phyloP scores from a whole-genome alignment of 53 echinoderm and acorn worm genomes.

The Mesocentrotus franciscanus region DNA sequence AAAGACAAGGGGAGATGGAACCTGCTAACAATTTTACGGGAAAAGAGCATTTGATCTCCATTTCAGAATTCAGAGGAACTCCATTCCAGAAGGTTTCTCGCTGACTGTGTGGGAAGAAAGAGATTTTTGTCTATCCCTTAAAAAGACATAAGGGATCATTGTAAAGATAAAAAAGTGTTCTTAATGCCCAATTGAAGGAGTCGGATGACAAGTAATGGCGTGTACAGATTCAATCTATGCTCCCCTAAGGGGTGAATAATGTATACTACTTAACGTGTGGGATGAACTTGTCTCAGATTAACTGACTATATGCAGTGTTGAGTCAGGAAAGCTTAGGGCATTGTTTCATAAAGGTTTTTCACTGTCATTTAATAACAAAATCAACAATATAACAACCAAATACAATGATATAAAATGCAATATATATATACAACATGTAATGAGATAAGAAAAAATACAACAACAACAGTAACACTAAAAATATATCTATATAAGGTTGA shows the following conservation, averaged over 20 bases:
- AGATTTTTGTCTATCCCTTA: not conserved
- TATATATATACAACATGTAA: no score
- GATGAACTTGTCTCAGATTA: not conserved
- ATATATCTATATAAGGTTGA: no score
- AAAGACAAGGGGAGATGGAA: not conserved
- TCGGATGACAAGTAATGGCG: constrained; percentile 7
- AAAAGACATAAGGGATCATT: not conserved
- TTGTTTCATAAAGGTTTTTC: not conserved
- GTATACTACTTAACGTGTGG: not conserved
- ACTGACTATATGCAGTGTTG: not conserved
- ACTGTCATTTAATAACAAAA: not conserved
- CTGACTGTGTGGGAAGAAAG: not conserved
- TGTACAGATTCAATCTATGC: not conserved
- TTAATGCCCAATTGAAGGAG: not conserved
- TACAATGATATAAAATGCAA: no score
- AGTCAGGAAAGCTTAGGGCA: not conserved
- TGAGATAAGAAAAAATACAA: no score
- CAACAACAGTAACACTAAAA: no score
- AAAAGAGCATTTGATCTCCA: not conserved
- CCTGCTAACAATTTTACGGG: not conserved
- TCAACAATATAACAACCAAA: not conserved
- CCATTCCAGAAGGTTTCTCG: not conserved
- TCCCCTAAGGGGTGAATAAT: not conserved
- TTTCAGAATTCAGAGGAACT: not conserved
- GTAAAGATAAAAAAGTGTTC: constrained; percentile 8